Evolutionary conservation across 2,888 invertebrate genomes (phyloP), one percentile per base, ranked within the genome.

Genomic region (Fabriciana adippe): DNA sequence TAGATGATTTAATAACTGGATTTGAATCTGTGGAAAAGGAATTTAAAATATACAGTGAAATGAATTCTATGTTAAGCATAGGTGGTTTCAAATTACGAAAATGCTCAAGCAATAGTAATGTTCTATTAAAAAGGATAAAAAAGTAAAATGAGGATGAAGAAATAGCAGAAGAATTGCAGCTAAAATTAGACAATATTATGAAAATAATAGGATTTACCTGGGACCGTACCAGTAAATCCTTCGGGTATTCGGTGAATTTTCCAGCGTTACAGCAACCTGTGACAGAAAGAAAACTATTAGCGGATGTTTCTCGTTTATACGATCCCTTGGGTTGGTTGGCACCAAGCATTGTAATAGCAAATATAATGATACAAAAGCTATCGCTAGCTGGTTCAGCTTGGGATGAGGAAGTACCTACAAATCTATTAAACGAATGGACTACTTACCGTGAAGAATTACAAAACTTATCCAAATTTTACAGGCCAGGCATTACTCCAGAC

Each of bases 71-170:
- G 14, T 57, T 81, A 41, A 71, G 53, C 16, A 65, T 66, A 31
- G 79, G 76, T 13, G 78, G 79, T 15, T 80, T 81, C 61, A 57
- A 70, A 13, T 60, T 81, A 8, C 73, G 79, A 21, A 75, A 79
- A 64, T 76, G 75, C 74, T 48, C 56, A 1, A 72, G 72, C 26
- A 73, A 73, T 62, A 66, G 56, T 50, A 60, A 70, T 2, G 64
- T 67, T 18, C 68, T 75, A 13, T 26, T 61, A 53, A 14, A 68
- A n/a, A 11, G 47, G 11, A 56, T 69, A 11, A 55, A 60, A 11
- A n/a, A 50, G 18, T 55, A 65, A 66, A 56, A 69, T 59, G 48
- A 65, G 59, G 41, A 50, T 35, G 65, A 35, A 31, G 51, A 31
- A n/a, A 51, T 16, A n/a, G n/a, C 8, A 15, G 51, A 65, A 18